Base-by-base conservation (phyloP, 2,113 vertebrate species). In the Malurus cyaneus region DNA sequence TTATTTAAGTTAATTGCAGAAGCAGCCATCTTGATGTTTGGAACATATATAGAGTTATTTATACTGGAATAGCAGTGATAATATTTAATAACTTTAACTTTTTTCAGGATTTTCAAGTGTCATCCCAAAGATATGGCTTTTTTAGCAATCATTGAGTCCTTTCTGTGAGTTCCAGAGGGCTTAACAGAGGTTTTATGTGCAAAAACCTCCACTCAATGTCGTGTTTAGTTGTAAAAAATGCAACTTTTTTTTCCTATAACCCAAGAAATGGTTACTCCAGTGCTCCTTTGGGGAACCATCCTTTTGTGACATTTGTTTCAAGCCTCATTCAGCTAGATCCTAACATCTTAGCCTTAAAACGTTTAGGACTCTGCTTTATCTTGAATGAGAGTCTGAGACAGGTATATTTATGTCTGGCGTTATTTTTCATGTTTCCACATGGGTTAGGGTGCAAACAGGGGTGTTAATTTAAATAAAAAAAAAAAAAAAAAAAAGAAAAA, bases 51-150 rank as follows among this genome's bases (percentile, higher is more conserved):
- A 18, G 9, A 46, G 9, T 9, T 92, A 57, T 16, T 81, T 61
- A 20, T 36, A 36, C 10, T 52, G 31, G 32, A 71, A 39, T 39
- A 9, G 13, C 20, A 4, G 14, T 32, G 49, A 28, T 65, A 11
- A 34, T 39, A 53, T 47, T 81, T 67, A 66, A 53, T 34, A 21
- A 4, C 54, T 78, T 46, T 73, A 62, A 46, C 1, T 1, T 21
- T 5, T n/a, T 18, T 44, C 1, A 1, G 79, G 44, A 23, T 41
- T 57, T 66, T 36, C 0, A 2, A 15, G 18, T 29, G 47, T 39
- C 14, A 17, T 47, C 25, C 56, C 32, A 31, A 42, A 83, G 10
- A 26, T 15, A 16, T 3, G 7, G 5, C 6, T 26, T 39, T 39
- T 11, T 47, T 28, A 66, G 21, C 10, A 66, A 26, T 28, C 57